Percentiles rank a stretch among this genome's conserved stretches.
phyloP scores from a whole-genome alignment of 2,113 vertebrate genomes.

The Megatriorchis doriae region DNA sequence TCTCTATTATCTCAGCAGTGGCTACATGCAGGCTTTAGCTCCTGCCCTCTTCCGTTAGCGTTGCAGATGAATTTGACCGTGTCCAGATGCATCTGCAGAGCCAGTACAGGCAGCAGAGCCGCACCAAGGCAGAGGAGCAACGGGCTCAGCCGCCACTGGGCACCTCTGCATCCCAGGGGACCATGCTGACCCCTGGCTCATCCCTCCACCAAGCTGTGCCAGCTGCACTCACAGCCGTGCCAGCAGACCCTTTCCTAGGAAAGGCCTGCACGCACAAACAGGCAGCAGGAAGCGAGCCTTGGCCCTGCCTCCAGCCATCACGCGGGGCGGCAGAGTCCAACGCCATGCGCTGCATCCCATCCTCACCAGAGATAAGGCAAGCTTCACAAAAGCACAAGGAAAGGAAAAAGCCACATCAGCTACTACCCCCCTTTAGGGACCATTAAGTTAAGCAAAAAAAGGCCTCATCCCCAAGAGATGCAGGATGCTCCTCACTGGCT shows the following conservation, averaged over 20 bases:
- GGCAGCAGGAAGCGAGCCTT: not conserved
- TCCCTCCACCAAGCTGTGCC: not conserved
- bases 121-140: not conserved
- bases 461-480: not conserved
- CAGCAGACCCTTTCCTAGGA: not conserved
- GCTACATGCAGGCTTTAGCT: accelerated
- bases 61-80: not conserved
- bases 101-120: not conserved
- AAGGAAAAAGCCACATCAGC: not conserved
- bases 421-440: not conserved
- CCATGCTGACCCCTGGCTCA: accelerated
- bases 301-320: not conserved
- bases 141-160: accelerated
- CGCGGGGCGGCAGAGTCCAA: accelerated
- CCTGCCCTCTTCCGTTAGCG: not conserved
- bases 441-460: not conserved
- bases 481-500: not conserved
- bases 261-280: accelerated
- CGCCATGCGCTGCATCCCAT: accelerated
- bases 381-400: not conserved
- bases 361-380: not conserved
- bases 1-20: not conserved
- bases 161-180: not conserved
- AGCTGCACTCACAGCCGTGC: accelerated
- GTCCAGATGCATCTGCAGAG: not conserved